Evolutionary conservation across 2,888 invertebrate species (phyloP).

Genomic region (Cryptocheilus praepositus): DNA sequence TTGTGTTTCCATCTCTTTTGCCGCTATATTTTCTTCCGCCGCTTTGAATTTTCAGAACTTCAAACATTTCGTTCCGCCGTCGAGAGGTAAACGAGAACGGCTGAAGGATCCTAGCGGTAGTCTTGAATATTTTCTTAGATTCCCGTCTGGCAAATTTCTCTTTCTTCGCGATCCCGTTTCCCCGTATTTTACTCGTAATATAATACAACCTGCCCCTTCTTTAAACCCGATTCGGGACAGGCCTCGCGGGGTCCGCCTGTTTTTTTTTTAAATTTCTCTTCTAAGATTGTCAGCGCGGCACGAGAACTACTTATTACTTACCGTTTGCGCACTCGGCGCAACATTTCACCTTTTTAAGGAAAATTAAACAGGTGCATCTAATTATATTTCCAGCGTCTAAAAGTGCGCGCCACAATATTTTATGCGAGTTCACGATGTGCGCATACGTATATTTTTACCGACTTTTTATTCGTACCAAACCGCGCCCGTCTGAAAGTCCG

Average conservation of each 20-base stretch:
- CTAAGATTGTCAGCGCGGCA: conserved; percentile 12
- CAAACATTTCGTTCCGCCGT: conserved; percentile 19
- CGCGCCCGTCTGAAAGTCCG: too few relatives aligned
- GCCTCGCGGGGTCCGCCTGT: too few relatives aligned
- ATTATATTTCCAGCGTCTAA: conserved; percentile 33
- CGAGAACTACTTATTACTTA: conserved; percentile 43
- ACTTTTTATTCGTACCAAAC: too few relatives aligned
- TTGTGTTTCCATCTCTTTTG: conserved; percentile 13
- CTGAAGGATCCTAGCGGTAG: conserved; percentile 12
- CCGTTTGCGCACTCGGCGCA: conserved; percentile 20
- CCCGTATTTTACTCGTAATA: conserved; percentile 10
- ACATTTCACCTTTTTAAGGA: not conserved
- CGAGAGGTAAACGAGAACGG: conserved; percentile 2
- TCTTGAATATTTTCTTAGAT: conserved; percentile 28
- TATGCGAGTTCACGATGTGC: too few relatives aligned
- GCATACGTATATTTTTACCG: conserved; percentile 35
- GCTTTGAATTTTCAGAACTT: conserved; percentile 41
- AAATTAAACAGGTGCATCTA: too few relatives aligned
- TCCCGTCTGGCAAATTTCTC: conserved; percentile 23
- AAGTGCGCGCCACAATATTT: too few relatives aligned
- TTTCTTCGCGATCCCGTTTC: not conserved
- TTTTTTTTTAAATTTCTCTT: not conserved
- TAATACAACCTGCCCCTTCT: conserved; percentile 10
- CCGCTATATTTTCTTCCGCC: conserved; percentile 31
- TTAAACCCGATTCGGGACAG: not conserved